Conservation (phyloP, 2,797 vertebrate genomes). For the Anolis apletophallus region DNA sequence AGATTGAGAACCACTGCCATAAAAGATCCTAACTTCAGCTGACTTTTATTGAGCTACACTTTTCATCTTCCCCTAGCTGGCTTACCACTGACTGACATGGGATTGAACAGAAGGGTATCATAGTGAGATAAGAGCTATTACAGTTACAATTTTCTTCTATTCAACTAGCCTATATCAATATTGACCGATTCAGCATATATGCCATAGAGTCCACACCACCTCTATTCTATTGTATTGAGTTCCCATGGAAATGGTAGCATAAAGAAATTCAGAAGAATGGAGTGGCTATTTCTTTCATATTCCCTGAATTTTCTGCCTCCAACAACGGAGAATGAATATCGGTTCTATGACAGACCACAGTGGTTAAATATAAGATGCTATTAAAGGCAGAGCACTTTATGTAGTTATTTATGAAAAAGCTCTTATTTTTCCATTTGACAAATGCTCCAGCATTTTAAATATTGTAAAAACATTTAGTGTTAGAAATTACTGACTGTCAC, state of each 20-base stretch:
- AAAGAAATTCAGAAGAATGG: background rate
- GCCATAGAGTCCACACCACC: background rate
- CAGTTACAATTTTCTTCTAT: background rate
- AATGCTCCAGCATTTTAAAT: conserved; percentile 68
- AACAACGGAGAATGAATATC: background rate
- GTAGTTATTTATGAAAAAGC: conserved; percentile 62
- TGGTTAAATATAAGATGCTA: background rate
- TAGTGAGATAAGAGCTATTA: background rate
- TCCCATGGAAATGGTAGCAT: background rate
- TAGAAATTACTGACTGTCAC: conserved; percentile 39
- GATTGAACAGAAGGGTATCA: background rate
- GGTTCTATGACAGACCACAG: background rate
- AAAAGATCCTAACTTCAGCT: background rate
- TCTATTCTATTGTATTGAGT: background rate
- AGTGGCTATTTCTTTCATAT: background rate
- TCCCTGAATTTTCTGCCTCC: background rate
- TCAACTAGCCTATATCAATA: background rate
- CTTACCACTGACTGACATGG: background rate
- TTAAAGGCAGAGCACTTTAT: conserved; percentile 34
- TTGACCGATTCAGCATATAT: background rate
- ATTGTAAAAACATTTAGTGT: conserved; percentile 54
- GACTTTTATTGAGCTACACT: background rate
- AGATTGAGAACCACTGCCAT: too few species aligned
- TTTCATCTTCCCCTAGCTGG: background rate
- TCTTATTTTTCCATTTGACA: conserved; percentile 64